Evolutionary conservation across 1,140 invertebrate genomes (phyloP).

Genomic region (Drosophila melanogaster): Release_6_plus_ISO1_MT NT_033777.3:28625001-28625500

Average conservation of each 20-base stretch:
- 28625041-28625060: conserved; percentile 42
- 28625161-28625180: conserved; percentile 19
- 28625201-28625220: conserved; percentile 64
- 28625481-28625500: conserved; percentile 70
- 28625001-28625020: conserved; percentile 10
- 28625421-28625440: conserved; percentile 55
- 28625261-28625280: conserved; percentile 26
- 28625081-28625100: conserved; percentile 36
- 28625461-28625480: conserved; percentile 43
- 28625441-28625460: conserved; percentile 61
- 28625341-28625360: conserved; percentile 13
- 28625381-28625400: conserved; percentile 54
- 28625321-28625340: conserved; percentile 43
- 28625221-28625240: conserved; percentile 61
- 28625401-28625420: conserved; percentile 79
- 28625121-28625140: conserved; percentile 24
- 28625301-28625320: conserved; percentile 74
- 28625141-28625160: conserved; percentile 47
- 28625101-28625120: conserved; percentile 40
- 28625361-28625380: too few relatives aligned
- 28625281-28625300: conserved; percentile 71
- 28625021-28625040: conserved; percentile 6
- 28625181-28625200: conserved; percentile 8
- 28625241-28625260: conserved; percentile 73
- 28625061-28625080: conserved; percentile 15